Evolutionary conservation across 1,140 invertebrate genomes (phyloP), one percentile per base, ranked within the genome.

Genomic region (Panagrolaimus sp.): DNA sequence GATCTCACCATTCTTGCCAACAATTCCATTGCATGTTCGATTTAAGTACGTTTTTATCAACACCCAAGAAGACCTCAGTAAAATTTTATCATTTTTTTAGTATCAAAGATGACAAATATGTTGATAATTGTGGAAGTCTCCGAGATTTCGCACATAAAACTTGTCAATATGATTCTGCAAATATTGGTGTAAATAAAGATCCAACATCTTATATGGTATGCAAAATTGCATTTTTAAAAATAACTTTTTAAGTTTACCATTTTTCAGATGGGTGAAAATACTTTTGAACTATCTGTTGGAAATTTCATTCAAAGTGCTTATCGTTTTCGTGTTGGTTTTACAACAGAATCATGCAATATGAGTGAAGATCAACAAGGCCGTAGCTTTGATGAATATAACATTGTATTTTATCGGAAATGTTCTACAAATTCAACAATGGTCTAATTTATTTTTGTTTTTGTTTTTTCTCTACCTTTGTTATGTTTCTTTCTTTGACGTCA

Each of bases 401-500:
- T 82, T 27, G 65, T 83, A 48, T 82, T 82, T 73, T 82, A 82
- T 61, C 73, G 80, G 9, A 70, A 63, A 27, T 82, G 79, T 46
- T 11, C 23, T 8, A 45, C 65, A n/a, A 69, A 67, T 27, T 20
- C 20, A 25, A 57, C 51, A 20, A 57, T 57, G 20, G n/a, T 27
- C n/a, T 57, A 57, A 57, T 23, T 57, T 20, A 57, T 57, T 57
- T 57, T 2, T 57, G 4, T n/a, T 25, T 27, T 57, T 57, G n/a
- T 27, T 57, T 16, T 14, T 20, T 20, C 51, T 27, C 27, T 57
- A 11, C 51, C 11, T 25, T 51, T n/a, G n/a, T n/a, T n/a, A n/a
- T n/a, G n/a, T n/a, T n/a, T n/a, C n/a, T 51, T 51, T 51, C 13
- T 25, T 25, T 57, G 48, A 25, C 14, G 11, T 57, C 11, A 25